These are phyloP conservation scores for Manis pentadactyla DNA, from an alignment of 2,797 vertebrate species.

Conservation along the genomic window DNA sequence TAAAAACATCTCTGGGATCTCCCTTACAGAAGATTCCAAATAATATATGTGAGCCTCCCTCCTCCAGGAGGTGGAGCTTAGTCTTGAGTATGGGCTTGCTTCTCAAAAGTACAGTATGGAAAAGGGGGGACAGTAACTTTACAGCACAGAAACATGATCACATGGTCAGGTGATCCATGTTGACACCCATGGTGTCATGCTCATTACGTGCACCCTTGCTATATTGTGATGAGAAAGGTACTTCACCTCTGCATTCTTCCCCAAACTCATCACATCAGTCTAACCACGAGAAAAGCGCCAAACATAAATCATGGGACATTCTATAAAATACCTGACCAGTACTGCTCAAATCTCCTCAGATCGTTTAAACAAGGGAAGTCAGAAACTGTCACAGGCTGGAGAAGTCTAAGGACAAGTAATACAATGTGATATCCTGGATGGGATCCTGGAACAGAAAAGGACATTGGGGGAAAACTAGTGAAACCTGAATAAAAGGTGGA, in stretches of 20 bases:
- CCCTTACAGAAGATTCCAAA: not conserved
- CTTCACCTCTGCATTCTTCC: not conserved
- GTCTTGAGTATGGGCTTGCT: not conserved
- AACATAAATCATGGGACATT: not conserved
- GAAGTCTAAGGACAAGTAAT: not conserved
- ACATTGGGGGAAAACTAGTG: not conserved
- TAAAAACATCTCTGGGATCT: conserved; percentile 15
- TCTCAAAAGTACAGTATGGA: not conserved
- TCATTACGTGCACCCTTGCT: not conserved
- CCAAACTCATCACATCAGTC: not conserved
- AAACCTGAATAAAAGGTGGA: not conserved
- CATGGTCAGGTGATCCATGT: not conserved
- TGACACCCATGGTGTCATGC: accelerated
- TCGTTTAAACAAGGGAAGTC: not conserved
- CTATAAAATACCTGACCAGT: not conserved
- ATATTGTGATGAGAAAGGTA: not conserved
- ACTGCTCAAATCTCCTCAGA: not conserved
- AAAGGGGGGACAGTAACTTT: not conserved
- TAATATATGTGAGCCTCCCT: not conserved
- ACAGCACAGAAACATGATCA: not conserved
- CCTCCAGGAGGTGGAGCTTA: not conserved
- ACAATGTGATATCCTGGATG: not conserved
- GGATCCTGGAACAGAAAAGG: not conserved
- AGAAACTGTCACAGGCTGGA: not conserved
- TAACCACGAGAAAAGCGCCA: not conserved